Base-by-base conservation (phyloP, 2,888 invertebrate genomes). In the Siphlonurus alternatus region DNA sequence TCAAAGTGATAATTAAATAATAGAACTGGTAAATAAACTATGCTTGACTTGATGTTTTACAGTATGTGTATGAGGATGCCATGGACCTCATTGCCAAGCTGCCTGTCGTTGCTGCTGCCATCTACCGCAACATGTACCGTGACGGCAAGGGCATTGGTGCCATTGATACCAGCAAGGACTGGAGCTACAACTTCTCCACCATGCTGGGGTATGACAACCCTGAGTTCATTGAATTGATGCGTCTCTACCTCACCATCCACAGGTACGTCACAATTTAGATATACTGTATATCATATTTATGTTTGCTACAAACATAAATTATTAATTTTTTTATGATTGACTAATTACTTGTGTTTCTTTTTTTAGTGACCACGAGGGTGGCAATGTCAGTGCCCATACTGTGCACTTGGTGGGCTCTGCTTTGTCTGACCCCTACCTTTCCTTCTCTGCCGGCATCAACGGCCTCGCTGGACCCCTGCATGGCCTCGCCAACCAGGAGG, bases 31-130 rank as follows among this genome's bases (percentile, higher is more conserved):
- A n/a, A n/a, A n/a, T n/a, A n/a, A n/a, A n/a, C n/a, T n/a, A n/a
- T n/a, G 15, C 38, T 38, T 10, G 38, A 15, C 38, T 38, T 38
- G 38, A 38, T 15, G 15, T 38, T 38, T 38, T 38, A 15, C 38
- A 38, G 38, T 85, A 86, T 73, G 81, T 84, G 5, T 95, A 92
- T 76, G 94, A 96, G 76, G 96, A 96, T 76, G 81, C 92, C 19
- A 94, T 96, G 92, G 89, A 94, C 76, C 79, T 96, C 71, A 93
- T 96, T 73, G 95, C 95, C 62, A 95, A 96, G 76, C 78, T 96
- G 73, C 94, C 96, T 0, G 93, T 93, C 23, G 83, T 96, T 20
- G 96, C 95, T 1, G 93, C 96, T 19, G 90, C 92, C 19, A 95
- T 96, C 72, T 96, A 96, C 79, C 84, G 93, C 67, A 96, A 96